Percentiles rank a stretch among this genome's conserved stretches.
Conservation (phyloP, 2,113 vertebrate genomes). For the Coracopsis vasa region DNA sequence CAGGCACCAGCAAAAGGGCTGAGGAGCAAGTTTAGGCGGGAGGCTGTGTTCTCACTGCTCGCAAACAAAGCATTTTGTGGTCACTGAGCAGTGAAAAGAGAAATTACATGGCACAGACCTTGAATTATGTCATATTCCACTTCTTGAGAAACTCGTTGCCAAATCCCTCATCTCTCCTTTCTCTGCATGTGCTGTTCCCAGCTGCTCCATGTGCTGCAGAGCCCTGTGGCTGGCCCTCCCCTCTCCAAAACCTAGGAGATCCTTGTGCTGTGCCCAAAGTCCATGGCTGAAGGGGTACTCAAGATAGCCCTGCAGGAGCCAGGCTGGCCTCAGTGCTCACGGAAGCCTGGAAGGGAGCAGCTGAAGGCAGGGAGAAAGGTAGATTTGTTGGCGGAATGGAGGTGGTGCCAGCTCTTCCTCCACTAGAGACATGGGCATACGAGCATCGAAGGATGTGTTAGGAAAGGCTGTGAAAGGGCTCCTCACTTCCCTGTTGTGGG, state of each 20-base stretch:
- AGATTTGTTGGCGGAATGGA: not conserved
- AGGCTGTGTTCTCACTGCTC: not conserved
- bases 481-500: rapidly evolving
- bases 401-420: rapidly evolving
- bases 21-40: not conserved
- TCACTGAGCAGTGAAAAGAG: not conserved
- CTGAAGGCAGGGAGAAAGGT: not conserved
- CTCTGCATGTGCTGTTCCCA: rapidly evolving
- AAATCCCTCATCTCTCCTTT: not conserved
- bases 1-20: rapidly evolving
- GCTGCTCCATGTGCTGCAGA: not conserved
- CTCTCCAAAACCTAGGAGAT: not conserved
- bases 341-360: not conserved
- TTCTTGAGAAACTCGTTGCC: not conserved
- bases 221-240: rapidly evolving
- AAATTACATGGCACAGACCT: not conserved
- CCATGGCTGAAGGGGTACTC: not conserved
- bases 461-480: not conserved
- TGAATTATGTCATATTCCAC: not conserved
- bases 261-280: not conserved
- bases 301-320: not conserved
- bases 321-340: not conserved
- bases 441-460: not conserved
- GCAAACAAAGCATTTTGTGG: not conserved
- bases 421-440: rapidly evolving